phyloP scores from a whole-genome alignment of 1,140 invertebrate species.

The Cardiocondyla obscurior region DNA sequence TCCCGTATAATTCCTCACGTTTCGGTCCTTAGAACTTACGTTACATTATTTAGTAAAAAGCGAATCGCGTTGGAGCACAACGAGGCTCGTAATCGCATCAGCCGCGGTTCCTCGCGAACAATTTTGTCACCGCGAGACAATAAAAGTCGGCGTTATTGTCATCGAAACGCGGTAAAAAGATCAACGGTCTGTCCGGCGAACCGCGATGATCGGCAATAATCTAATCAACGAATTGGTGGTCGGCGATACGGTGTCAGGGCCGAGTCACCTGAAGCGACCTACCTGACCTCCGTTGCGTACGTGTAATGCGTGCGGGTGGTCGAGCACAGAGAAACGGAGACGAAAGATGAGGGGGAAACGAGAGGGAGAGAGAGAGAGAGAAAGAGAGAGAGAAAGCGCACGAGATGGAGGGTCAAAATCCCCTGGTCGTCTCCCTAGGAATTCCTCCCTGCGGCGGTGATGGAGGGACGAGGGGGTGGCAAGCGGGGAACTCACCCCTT shows the following conservation, averaged over 20 bases:
- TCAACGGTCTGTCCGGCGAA: too few relatives aligned
- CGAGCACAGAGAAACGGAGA: constrained; percentile 50
- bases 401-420: constrained; percentile 68
- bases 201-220: constrained; percentile 57
- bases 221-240: constrained; percentile 66
- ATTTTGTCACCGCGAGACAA: background rate
- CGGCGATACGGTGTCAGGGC: constrained; percentile 67
- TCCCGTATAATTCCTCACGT: constrained; percentile 38
- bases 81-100: constrained; percentile 16
- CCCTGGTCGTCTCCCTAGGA: constrained; percentile 67
- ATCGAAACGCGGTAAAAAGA: too few relatives aligned
- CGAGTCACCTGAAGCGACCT: constrained; percentile 67
- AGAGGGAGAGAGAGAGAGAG: background rate
- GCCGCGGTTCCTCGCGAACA: constrained; percentile 7
- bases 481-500: constrained; percentile 66
- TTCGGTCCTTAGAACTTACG: constrained; percentile 9
- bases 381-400: constrained; percentile 1
- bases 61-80: constrained; percentile 15
- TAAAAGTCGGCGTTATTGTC: background rate
- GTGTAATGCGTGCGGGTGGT: constrained; percentile 51
- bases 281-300: constrained; percentile 63
- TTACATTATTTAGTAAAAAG: constrained; percentile 32
- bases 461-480: constrained; percentile 48
- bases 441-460: constrained; percentile 71
- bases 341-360: background rate